phyloP scores from a whole-genome alignment of 1,140 invertebrate species.

The Drosophila aff. region DNA sequence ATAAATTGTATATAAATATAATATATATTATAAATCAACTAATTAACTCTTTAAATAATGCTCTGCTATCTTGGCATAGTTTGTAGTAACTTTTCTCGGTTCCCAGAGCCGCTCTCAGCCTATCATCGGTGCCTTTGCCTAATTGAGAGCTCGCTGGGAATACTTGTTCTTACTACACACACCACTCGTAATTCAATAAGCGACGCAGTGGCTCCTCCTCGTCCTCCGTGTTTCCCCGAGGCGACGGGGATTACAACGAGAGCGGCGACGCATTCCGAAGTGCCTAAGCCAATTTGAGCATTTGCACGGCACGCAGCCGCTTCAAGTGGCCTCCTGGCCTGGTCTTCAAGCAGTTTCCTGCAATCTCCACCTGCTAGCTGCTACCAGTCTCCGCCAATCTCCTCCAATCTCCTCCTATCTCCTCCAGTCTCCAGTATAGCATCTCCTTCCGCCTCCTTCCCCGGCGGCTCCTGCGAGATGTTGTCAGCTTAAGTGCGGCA shows the following conservation, averaged over 20 bases:
- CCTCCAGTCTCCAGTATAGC: not conserved
- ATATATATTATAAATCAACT: too few relatives aligned
- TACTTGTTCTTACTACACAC: too few relatives aligned
- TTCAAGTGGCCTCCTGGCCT: slow-evolving; percentile 19
- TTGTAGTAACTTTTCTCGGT: not conserved
- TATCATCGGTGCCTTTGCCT: not conserved
- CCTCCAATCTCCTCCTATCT: not conserved
- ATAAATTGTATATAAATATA: too few relatives aligned
- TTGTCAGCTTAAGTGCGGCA: slow-evolving; percentile 70
- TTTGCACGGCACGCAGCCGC: slow-evolving; percentile 59
- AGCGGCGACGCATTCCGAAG: slow-evolving; percentile 25
- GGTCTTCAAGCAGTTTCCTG: not conserved
- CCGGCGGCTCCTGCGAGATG: slow-evolving; percentile 36
- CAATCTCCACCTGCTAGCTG: not conserved
- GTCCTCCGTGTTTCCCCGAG: not conserved
- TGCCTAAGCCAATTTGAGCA: slow-evolving; percentile 64
- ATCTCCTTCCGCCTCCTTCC: not conserved
- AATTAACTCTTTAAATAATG: not conserved
- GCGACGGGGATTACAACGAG: not conserved
- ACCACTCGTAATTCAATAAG: slow-evolving; percentile 39
- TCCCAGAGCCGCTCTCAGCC: not conserved
- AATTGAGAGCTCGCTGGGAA: slow-evolving; percentile 1
- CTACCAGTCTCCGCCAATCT: not conserved
- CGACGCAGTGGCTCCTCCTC: not conserved
- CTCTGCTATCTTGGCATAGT: not conserved